Conservation (phyloP, 1,140 invertebrate genomes). For the Drosophila bipectinata region DNA sequence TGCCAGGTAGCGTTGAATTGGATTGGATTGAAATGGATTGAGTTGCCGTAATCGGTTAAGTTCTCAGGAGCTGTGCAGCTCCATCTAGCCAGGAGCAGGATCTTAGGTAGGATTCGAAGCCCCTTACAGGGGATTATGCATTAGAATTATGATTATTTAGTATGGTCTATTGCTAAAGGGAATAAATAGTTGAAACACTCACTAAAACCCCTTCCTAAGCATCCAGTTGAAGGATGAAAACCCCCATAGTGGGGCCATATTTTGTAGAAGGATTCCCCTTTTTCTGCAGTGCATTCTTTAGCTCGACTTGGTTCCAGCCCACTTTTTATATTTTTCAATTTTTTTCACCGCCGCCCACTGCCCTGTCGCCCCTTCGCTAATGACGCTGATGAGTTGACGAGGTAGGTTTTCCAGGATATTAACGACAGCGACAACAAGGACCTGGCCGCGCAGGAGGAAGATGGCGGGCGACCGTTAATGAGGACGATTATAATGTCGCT, state of each 20-base stretch:
- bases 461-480: slow-evolving; percentile 61
- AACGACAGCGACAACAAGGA: slow-evolving; percentile 61
- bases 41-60: slow-evolving; percentile 42
- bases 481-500: slow-evolving; percentile 82
- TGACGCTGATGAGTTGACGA: slow-evolving; percentile 81
- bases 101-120: not conserved
- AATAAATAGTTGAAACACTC: no score
- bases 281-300: slow-evolving; percentile 10
- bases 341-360: slow-evolving; percentile 20
- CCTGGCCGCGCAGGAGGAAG: slow-evolving; percentile 2
- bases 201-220: not conserved
- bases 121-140: not conserved
- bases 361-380: slow-evolving; percentile 61
- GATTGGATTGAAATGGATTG: slow-evolving; percentile 54
- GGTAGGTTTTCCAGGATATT: slow-evolving; percentile 81
- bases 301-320: slow-evolving; percentile 3
- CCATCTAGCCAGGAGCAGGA: not conserved
- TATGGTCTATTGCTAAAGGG: no score
- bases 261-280: not conserved
- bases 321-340: slow-evolving; percentile 1
- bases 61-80: not conserved
- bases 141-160: not conserved
- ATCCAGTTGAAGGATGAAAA: not conserved
- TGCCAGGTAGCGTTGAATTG: slow-evolving; percentile 51
- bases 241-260: no score